Evolutionary conservation across 2,113 vertebrate species (phyloP), one percentile per base, ranked within the genome.

Genomic region (Dromas ardeola): DNA sequence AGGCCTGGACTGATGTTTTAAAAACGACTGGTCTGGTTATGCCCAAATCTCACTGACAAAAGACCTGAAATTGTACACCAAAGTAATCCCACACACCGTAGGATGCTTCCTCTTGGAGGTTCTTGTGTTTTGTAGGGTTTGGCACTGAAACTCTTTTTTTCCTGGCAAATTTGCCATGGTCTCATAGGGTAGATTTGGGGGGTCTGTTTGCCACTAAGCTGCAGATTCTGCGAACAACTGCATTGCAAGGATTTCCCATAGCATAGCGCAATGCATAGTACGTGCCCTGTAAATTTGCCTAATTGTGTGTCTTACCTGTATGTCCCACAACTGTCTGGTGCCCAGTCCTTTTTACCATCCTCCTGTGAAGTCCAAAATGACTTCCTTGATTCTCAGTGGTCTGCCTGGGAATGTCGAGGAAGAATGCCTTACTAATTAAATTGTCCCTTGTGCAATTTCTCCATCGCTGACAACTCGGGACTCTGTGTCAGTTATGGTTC

Each of bases 201-300:
- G 18, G 1, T 11, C 47, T 67, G 32, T 14, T 40, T 81, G 26
- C 13, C 76, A 40, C 50, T 56, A 63, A 81, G 23, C 67, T 94
- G 29, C 1, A 0, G 56, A 72, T 87, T 69, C 45, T 91, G 13
- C 16, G 69, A 56, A 66, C 20, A 59, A 62, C 36, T 11, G 4
- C 10, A 11, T 58, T 63, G n/a, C 32, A 27, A 4, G 2, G 30
- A 11, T 49, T 69, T 74, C 29, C 34, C 8, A 12, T 15, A 42
- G 20, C 10, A 18, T 4, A 71, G 15, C 7, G 22, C 26, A n/a
- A 55, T 0, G 1, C 4, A 11, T 9, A 29, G 2, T 23, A 38
- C 0, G 0, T 16, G 10, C 13, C 18, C 19, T 50, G 29, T 40
- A 84, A 74, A 76, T 79, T 56, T 4, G 1, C 9, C 38, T 81